phyloP scores from a whole-genome alignment of 2,888 invertebrate genomes.

The Chrysolina americana region DNA sequence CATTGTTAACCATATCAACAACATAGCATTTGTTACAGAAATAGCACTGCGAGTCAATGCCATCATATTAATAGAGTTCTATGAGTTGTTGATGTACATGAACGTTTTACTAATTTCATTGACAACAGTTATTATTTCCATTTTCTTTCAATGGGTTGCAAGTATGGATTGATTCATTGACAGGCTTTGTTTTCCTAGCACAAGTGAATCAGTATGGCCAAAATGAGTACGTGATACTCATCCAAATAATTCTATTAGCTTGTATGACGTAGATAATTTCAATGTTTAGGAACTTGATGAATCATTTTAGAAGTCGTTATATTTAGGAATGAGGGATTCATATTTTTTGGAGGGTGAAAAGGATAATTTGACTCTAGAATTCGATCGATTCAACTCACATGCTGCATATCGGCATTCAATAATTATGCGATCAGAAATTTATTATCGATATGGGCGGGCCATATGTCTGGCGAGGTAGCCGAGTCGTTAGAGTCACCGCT shows the following conservation, averaged over 20 bases:
- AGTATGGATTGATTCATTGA: background rate
- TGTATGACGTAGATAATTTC: conserved; percentile 1
- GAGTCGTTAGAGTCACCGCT: no score
- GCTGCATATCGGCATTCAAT: no score
- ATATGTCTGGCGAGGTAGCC: no score
- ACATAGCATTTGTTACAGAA: no score
- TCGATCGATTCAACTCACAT: no score
- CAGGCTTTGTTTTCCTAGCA: background rate
- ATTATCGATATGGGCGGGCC: no score
- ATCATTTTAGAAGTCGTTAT: background rate
- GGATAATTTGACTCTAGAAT: no score
- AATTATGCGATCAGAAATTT: no score
- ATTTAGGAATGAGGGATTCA: no score
- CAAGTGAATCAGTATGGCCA: background rate
- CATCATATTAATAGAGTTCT: no score
- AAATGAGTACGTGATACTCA: background rate
- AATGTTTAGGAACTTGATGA: background rate
- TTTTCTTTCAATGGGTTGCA: background rate
- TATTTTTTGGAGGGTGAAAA: no score
- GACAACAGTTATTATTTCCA: background rate
- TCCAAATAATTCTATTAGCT: background rate
- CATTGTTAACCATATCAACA: no score
- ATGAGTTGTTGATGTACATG: background rate
- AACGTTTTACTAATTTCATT: background rate
- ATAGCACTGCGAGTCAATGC: background rate